These are phyloP conservation scores for Leptopilina syphax DNA, from an alignment of 2,888 invertebrate species.

Conservation along the genomic window DNA sequence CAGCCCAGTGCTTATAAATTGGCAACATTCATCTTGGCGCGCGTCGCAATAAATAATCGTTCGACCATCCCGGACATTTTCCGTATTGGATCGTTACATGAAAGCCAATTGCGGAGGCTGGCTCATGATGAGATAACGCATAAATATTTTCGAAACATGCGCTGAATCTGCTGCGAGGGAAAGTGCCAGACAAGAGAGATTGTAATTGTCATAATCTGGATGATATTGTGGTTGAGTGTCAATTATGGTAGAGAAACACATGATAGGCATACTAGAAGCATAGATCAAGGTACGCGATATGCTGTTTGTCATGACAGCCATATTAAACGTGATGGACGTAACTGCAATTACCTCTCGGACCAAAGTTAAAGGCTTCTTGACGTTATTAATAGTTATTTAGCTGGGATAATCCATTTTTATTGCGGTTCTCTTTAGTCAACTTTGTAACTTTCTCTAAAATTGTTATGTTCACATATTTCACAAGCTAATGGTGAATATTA, in stretches of 20 bases:
- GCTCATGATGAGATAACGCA: conserved; percentile 31
- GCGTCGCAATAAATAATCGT: conserved; percentile 40
- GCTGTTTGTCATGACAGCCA: conserved; percentile 45
- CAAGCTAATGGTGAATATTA: not conserved
- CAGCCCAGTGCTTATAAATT: conserved; percentile 20
- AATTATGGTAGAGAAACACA: conserved; percentile 63
- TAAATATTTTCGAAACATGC: conserved; percentile 2
- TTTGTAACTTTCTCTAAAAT: conserved; percentile 16
- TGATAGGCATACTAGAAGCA: conserved; percentile 56
- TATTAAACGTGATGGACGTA: conserved; percentile 38
- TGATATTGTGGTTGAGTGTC: conserved; percentile 65
- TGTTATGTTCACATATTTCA: not conserved
- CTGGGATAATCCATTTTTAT: conserved; percentile 36
- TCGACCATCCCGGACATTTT: conserved; percentile 37
- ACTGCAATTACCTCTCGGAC: conserved; percentile 38
- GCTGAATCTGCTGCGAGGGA: conserved; percentile 18
- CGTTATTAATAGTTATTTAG: conserved; percentile 36
- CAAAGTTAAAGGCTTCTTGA: conserved; percentile 30
- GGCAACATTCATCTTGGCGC: conserved; percentile 27
- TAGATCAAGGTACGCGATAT: conserved; percentile 44
- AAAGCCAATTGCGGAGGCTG: conserved; percentile 26
- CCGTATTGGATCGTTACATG: conserved; percentile 7
- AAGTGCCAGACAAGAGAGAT: conserved; percentile 53
- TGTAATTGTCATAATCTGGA: conserved; percentile 69
- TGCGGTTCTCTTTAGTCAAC: conserved; percentile 2